phyloP scores from a whole-genome alignment of 2,113 vertebrate species.

The Mobula birostris region DNA sequence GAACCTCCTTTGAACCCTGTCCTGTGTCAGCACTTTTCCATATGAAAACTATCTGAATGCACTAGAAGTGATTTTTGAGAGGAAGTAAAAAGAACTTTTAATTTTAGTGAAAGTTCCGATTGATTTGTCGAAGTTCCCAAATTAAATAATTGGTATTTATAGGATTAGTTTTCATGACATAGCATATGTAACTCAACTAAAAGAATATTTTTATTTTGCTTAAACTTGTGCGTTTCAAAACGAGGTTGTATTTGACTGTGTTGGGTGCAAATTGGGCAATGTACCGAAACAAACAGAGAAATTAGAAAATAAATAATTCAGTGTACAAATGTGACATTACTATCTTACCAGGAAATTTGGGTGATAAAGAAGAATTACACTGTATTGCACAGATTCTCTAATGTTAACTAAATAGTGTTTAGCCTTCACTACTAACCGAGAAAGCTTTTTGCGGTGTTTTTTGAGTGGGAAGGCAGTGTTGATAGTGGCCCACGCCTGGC shows the following conservation, averaged over 20 bases:
- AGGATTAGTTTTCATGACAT: not conserved
- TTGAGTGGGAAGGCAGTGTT: not conserved
- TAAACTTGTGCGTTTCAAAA: not conserved
- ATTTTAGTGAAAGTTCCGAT: not conserved
- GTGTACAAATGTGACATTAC: not conserved
- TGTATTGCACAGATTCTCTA: not conserved
- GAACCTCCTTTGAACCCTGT: too few relatives aligned
- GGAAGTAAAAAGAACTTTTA: not conserved
- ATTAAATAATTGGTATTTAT: not conserved
- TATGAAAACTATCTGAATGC: not conserved
- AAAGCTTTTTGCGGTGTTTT: not conserved
- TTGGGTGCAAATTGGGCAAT: not conserved
- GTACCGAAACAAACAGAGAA: not conserved
- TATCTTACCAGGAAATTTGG: not conserved
- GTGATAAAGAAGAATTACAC: not conserved
- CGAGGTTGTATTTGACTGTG: not conserved
- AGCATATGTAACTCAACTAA: not conserved
- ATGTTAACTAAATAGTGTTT: not conserved
- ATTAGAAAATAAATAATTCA: not conserved
- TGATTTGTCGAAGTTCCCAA: not conserved
- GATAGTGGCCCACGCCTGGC: constrained; percentile 18
- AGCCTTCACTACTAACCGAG: not conserved
- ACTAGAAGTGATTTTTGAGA: not conserved
- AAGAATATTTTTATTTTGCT: not conserved
- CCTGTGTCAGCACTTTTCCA: not conserved